Base-by-base conservation (phyloP, 37 sponge, comb jelly and placozoan species). In the Mnemiopsis leidyi region DNA sequence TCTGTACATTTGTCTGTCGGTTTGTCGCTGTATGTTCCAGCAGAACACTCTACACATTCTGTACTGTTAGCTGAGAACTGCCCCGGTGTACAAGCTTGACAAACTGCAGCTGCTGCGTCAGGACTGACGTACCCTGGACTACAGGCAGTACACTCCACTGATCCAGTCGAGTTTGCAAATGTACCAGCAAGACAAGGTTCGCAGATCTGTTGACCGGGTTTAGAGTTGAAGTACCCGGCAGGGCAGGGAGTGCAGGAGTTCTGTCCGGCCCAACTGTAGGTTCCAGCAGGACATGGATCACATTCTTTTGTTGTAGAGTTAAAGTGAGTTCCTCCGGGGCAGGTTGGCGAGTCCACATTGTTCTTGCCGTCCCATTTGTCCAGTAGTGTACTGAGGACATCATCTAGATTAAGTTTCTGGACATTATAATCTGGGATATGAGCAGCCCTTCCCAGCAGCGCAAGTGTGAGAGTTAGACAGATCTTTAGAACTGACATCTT, bases 241-340 rank as follows among this genome's bases (percentile, higher is more conserved):
- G 75, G 75, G 20, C 75, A 71, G 75, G 75, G 75, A 71, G 75
- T 71, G 20, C 75, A 71, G 30, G 3, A 23, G 21, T 28, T 25
- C 73, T 69, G 73, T 28, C 73, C 73, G 73, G 73, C 29, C 9
- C 24, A 40, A 21, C 90, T 85, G 90, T 85, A 85, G 3, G 90
- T 26, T 1, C 67, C 90, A 23, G 35, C 90, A 23, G 90, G 61
- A 26, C 90, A 85, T 0, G 32, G 24, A 2, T 85, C 90, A 39
- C 90, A 85, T 25, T 85, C 36, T 38, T 85, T 33, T 1, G 90
- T 77, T 36, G 40, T 85, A n/a, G 67, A 23, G 90, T 85, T 85
- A 67, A 24, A 85, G 67, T 39, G 23, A 25, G 90, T 85, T 23
- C 90, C 90, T 2, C 36, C 82, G 29, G 37, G 37, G 32, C 82